Percentiles rank a stretch among this genome's conserved stretches.
Conservation (phyloP, 2,797 vertebrate genomes). For the Scolopax rusticola region DNA sequence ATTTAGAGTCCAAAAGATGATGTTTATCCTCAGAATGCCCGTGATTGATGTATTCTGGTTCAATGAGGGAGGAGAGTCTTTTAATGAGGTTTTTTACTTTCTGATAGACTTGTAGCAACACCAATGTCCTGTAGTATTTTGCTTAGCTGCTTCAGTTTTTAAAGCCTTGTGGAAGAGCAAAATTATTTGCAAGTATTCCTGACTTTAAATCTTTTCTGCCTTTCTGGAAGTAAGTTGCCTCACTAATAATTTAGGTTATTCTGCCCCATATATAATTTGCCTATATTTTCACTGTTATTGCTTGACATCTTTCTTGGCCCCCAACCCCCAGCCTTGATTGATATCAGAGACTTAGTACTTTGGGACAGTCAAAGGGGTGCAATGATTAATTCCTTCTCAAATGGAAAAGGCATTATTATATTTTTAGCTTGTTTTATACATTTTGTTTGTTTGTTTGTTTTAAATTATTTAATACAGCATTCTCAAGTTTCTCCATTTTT, state of each 20-base stretch:
- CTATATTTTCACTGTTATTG: background rate
- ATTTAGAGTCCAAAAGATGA: background rate
- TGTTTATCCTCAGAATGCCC: background rate
- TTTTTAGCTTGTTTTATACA: background rate
- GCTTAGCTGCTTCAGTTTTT: background rate
- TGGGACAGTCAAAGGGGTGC: background rate
- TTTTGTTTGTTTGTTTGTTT: background rate
- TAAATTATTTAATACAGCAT: background rate
- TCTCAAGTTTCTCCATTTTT: background rate
- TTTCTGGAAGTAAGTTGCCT: background rate
- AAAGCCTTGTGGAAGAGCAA: background rate
- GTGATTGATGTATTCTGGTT: background rate
- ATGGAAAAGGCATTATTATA: background rate
- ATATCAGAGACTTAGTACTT: background rate
- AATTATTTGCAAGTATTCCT: background rate
- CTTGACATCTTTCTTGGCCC: background rate
- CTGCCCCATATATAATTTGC: background rate
- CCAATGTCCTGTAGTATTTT: background rate
- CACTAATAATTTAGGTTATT: background rate
- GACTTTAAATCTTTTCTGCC: background rate
- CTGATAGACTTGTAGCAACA: background rate
- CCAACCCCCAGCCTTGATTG: fast-evolving
- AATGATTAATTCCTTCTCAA: background rate
- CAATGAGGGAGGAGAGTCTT: background rate
- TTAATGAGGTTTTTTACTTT: background rate